These are phyloP conservation scores for Telmatochromis bifrenatus DNA, from an alignment of 2,113 vertebrate genomes.

Conservation along the genomic window DNA sequence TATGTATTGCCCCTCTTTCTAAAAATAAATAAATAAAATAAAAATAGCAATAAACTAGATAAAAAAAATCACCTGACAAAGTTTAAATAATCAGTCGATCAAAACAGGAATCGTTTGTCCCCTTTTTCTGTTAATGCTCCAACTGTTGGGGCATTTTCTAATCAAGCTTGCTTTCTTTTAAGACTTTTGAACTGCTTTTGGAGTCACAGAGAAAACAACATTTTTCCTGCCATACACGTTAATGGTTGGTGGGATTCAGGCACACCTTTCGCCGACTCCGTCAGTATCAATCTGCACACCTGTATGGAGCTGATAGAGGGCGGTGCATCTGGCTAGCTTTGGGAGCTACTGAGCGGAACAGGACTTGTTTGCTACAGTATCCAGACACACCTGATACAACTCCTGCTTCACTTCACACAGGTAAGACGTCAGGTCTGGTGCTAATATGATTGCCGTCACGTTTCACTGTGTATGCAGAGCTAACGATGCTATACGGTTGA, in stretches of 20 bases:
- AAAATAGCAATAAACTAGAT: neutral
- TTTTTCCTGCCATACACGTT: neutral
- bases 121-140: neutral
- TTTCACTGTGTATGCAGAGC: neutral
- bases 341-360: neutral
- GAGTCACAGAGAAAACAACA: neutral
- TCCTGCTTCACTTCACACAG: neutral
- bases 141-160: neutral
- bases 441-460: neutral
- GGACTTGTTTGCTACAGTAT: neutral
- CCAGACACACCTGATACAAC: neutral
- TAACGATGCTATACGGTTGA: fast-evolving
- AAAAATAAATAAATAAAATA: too few relatives aligned
- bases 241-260: neutral
- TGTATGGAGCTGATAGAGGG: neutral
- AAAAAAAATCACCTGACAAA: neutral
- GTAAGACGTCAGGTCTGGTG: neutral
- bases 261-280: neutral
- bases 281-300: neutral
- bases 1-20: too few relatives aligned
- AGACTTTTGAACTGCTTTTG: neutral
- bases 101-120: neutral
- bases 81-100: neutral
- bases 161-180: neutral
- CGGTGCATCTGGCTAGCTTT: neutral